Evolutionary conservation across 2,888 invertebrate species (phyloP).

Genomic region (Troides oblongomaculatus): DNA sequence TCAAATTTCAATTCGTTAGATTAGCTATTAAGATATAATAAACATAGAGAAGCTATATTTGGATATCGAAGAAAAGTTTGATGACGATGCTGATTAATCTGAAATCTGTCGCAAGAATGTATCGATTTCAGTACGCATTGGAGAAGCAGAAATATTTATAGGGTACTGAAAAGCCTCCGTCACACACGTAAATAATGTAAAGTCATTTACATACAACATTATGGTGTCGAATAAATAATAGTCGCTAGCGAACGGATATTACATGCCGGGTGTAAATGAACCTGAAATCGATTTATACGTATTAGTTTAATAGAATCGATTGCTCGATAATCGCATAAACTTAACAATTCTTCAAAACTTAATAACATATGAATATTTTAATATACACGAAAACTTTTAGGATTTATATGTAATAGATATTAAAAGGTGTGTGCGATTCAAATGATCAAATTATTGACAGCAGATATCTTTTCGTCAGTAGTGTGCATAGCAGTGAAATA

Average conservation of each 20-base stretch:
- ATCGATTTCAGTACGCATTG: not conserved
- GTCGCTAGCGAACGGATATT: constrained; percentile 12
- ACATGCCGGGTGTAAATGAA: constrained; percentile 9
- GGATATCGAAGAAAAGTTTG: not conserved
- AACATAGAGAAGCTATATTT: not conserved
- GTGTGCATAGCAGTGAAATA: too few relatives aligned
- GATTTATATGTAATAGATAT: not conserved
- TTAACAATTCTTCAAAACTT: not conserved
- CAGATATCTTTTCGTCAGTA: too few relatives aligned
- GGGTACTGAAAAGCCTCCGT: constrained; percentile 29
- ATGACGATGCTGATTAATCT: not conserved
- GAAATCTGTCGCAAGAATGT: not conserved
- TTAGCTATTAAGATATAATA: not conserved
- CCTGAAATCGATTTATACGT: constrained; percentile 3
- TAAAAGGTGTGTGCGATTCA: too few relatives aligned
- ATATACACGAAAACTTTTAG: not conserved
- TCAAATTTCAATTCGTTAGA: not conserved
- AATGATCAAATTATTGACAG: too few relatives aligned
- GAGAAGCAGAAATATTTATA: constrained; percentile 9
- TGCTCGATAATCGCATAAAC: not conserved
- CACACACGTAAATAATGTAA: constrained; percentile 46
- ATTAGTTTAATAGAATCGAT: not conserved
- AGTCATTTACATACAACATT: constrained; percentile 41
- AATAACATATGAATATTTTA: too few relatives aligned
- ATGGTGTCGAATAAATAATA: constrained; percentile 20